Conservation (phyloP, 2,113 vertebrate species). For the Gymnarchus niloticus region DNA sequence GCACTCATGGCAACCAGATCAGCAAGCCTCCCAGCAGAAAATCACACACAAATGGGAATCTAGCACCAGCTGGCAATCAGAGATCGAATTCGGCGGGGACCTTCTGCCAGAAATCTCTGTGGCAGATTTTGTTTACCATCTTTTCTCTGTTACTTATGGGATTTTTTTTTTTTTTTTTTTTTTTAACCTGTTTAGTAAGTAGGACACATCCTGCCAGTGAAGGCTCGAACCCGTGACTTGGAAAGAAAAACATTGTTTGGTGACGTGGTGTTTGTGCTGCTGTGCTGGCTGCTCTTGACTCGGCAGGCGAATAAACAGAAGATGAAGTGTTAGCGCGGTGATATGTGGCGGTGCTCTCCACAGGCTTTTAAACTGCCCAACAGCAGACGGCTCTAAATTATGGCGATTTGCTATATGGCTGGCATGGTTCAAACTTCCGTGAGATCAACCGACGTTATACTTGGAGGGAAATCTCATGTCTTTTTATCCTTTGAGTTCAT, state of each 20-base stretch:
- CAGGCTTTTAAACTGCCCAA: conserved; percentile 17
- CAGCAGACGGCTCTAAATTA: conserved; percentile 32
- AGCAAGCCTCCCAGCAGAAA: not conserved
- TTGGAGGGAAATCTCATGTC: not conserved
- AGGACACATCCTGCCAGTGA: not conserved
- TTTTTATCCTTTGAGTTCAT: not conserved
- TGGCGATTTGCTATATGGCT: not conserved
- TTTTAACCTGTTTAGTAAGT: conserved; percentile 2
- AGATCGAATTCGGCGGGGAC: not conserved
- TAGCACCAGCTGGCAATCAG: not conserved
- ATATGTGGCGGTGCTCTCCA: not conserved
- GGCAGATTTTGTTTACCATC: not conserved
- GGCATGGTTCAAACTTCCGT: not conserved
- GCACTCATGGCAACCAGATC: not conserved
- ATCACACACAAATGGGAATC: not conserved
- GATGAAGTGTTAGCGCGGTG: conserved; percentile 30
- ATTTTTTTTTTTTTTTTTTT: too few relatives aligned
- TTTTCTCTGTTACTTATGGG: not conserved
- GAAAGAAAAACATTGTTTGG: conserved; percentile 33
- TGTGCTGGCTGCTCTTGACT: conserved; percentile 29
- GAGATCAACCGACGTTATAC: not conserved
- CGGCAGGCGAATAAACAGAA: conserved; percentile 30
- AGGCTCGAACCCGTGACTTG: not conserved
- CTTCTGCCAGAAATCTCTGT: not conserved
- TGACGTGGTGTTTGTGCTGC: conserved; percentile 17